Percentiles rank a stretch among this genome's conserved stretches.
These are phyloP conservation scores for Gallinago nigripennis DNA, from an alignment of 2,797 vertebrate species.

Conservation along the genomic window DNA sequence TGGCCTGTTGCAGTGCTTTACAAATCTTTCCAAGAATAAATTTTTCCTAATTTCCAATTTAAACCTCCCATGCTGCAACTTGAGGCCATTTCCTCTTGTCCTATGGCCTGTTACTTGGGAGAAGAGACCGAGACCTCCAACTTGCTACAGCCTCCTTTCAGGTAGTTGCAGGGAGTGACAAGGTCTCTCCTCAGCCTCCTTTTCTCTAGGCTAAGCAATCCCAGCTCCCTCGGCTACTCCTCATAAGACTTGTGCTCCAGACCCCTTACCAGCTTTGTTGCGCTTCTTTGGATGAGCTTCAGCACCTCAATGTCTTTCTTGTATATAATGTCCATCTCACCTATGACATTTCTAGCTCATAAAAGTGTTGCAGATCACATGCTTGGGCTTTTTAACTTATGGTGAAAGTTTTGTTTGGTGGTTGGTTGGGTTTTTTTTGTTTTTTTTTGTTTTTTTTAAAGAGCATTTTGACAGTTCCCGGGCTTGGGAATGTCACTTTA, in stretches of 20 bases:
- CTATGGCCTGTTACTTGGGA: not conserved
- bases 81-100: not conserved
- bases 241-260: not conserved
- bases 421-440: not conserved
- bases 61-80: not conserved
- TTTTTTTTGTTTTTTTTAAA: not conserved
- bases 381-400: not conserved
- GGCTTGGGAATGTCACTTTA: not conserved
- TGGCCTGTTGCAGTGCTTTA: not conserved
- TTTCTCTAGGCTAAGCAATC: not conserved
- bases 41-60: not conserved
- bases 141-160: not conserved
- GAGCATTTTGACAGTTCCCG: not conserved
- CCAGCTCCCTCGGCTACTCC: not conserved
- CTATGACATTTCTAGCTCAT: not conserved
- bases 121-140: rapidly evolving
- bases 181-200: not conserved
- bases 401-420: not conserved
- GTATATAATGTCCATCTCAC: not conserved
- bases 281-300: not conserved
- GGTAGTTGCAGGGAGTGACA: not conserved
- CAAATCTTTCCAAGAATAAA: not conserved
- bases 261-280: rapidly evolving
- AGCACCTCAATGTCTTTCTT: not conserved
- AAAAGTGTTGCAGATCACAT: not conserved